Percentiles rank a stretch among this genome's conserved stretches.
Evolutionary conservation across 2,888 invertebrate species (phyloP).

Genomic region (Luperina nickerlii): DNA sequence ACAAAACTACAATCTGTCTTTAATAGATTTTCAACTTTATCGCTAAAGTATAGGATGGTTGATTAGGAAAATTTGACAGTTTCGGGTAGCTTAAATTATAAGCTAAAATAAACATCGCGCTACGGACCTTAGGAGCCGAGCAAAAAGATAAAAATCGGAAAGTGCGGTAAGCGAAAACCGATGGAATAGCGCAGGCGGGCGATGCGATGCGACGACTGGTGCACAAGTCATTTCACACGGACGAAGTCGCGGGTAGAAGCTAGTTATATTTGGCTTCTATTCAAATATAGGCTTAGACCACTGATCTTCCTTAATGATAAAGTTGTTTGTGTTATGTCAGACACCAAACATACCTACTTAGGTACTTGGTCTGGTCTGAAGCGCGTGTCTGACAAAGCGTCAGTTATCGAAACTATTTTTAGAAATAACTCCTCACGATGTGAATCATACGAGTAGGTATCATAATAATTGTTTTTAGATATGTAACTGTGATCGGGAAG

Average conservation of each 20-base stretch:
- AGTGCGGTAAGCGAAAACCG: neutral
- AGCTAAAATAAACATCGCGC: too few relatives aligned
- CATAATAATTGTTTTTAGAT: constrained; percentile 14
- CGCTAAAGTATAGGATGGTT: too few relatives aligned
- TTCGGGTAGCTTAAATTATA: too few relatives aligned
- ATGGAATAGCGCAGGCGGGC: neutral
- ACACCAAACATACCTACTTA: neutral
- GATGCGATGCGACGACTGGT: neutral
- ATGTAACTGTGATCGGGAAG: neutral
- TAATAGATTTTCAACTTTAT: too few relatives aligned
- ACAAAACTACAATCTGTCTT: too few relatives aligned
- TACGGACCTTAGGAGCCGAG: too few relatives aligned
- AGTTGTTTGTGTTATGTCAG: neutral
- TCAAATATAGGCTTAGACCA: neutral
- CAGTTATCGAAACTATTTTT: constrained; percentile 38
- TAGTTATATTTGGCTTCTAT: neutral
- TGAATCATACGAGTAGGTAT: constrained; percentile 29
- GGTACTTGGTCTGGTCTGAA: neutral
- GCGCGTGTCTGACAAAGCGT: constrained; percentile 42
- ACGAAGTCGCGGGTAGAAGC: neutral
- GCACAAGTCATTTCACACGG: too few relatives aligned
- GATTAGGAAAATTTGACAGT: too few relatives aligned
- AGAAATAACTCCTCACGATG: constrained; percentile 13
- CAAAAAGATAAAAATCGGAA: neutral
- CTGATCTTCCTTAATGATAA: neutral